Percentiles rank a stretch among this genome's conserved stretches.
Conservation (phyloP, 2,888 invertebrate genomes). For the Caenorhabditis wallacei region DNA sequence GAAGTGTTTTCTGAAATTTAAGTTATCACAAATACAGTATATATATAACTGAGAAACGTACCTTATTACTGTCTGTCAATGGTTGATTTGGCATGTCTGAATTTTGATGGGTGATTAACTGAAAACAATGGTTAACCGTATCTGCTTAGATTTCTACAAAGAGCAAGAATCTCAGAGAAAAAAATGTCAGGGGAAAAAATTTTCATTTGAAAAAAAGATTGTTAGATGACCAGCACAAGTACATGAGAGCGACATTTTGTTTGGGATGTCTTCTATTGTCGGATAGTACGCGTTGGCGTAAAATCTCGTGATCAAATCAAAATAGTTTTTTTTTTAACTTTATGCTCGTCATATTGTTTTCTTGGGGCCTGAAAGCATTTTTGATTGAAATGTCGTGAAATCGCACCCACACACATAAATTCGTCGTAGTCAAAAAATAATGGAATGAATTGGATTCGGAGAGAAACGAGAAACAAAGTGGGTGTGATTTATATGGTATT, state of each 20-base stretch:
- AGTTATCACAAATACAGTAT: neutral
- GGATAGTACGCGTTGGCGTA: conserved; percentile 28
- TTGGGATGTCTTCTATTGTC: neutral
- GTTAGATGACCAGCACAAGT: neutral
- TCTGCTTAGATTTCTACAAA: too few species aligned
- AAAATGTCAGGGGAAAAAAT: too few species aligned
- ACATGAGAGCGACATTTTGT: neutral
- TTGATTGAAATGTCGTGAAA: neutral
- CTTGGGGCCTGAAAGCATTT: neutral
- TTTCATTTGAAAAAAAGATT: neutral
- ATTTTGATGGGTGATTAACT: neutral
- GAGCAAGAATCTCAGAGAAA: too few species aligned
- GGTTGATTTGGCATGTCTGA: neutral
- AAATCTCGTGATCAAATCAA: conserved; percentile 9
- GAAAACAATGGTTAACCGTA: too few species aligned
- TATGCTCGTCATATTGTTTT: conserved; percentile 8
- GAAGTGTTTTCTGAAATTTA: conserved; percentile 1
- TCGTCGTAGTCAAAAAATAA: neutral
- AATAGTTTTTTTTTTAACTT: conserved; percentile 7
- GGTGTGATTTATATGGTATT: neutral
- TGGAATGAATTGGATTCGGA: neutral
- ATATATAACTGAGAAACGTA: neutral
- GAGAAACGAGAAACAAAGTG: neutral
- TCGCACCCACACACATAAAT: neutral
- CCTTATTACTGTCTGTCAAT: neutral